phyloP scores from a whole-genome alignment of 2,797 vertebrate genomes.

The Hemitrygon akajei region DNA sequence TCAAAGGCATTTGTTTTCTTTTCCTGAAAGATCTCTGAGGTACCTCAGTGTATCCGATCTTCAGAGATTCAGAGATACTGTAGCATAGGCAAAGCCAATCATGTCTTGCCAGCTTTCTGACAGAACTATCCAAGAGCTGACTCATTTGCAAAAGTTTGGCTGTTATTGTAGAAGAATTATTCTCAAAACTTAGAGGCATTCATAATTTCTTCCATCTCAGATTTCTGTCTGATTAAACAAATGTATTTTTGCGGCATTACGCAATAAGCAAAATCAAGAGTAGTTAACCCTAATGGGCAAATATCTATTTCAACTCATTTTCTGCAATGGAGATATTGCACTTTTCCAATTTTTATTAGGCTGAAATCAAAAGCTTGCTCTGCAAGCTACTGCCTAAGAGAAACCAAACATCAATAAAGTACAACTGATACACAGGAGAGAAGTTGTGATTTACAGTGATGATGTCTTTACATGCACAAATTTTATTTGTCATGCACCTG shows the following conservation, averaged over 20 bases:
- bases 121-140: too few relatives aligned
- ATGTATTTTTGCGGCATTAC: background rate
- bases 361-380: background rate
- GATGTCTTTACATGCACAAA: background rate
- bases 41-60: background rate
- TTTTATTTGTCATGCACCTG: too few relatives aligned
- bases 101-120: background rate
- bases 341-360: background rate
- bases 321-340: background rate
- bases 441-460: background rate
- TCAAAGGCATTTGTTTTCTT: background rate
- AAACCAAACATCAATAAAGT: background rate
- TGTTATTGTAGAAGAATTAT: background rate
- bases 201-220: background rate
- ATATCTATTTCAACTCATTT: background rate
- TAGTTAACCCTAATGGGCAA: background rate
- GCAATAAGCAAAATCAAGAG: background rate
- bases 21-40: background rate
- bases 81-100: background rate
- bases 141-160: background rate
- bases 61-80: background rate
- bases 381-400: background rate
- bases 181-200: background rate
- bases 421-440: background rate
- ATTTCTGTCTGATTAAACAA: background rate